phyloP scores from a whole-genome alignment of 1,140 invertebrate species.

The Helicoverpa armigera region DNA sequence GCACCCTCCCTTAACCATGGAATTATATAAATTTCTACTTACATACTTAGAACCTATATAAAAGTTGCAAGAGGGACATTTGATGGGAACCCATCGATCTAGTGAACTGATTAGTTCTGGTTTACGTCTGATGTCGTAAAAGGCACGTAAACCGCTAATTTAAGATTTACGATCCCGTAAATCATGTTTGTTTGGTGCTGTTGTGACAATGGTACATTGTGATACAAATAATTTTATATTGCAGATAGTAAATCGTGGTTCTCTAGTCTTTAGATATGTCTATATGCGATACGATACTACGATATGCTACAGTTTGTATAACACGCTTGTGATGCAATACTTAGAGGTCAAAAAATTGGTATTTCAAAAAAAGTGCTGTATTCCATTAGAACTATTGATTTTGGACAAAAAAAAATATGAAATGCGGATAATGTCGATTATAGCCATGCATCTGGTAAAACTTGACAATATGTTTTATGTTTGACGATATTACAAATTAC shows the following conservation, averaged over 20 bases:
- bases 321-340: too few species aligned
- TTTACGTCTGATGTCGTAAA: constrained; percentile 76
- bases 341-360: too few species aligned
- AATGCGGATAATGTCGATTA: too few species aligned
- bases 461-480: too few species aligned
- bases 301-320: too few species aligned
- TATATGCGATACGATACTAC: too few species aligned
- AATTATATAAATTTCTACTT: constrained; percentile 50
- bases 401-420: too few species aligned
- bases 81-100: constrained; percentile 69
- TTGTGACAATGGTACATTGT: constrained; percentile 63
- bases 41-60: constrained; percentile 51
- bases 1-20: constrained; percentile 40
- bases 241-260: background rate
- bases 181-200: constrained; percentile 74
- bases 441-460: too few species aligned
- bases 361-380: too few species aligned
- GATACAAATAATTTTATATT: constrained; percentile 12
- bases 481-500: too few species aligned
- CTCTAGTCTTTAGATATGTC: too few species aligned
- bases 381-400: too few species aligned
- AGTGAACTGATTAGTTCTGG: constrained; percentile 77
- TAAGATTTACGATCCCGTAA: constrained; percentile 80
- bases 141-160: constrained; percentile 76
- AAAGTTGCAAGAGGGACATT: constrained; percentile 56